These are phyloP conservation scores for Condylura cristata DNA, from an alignment of 2,113 vertebrate genomes.

Conservation along the genomic window DNA sequence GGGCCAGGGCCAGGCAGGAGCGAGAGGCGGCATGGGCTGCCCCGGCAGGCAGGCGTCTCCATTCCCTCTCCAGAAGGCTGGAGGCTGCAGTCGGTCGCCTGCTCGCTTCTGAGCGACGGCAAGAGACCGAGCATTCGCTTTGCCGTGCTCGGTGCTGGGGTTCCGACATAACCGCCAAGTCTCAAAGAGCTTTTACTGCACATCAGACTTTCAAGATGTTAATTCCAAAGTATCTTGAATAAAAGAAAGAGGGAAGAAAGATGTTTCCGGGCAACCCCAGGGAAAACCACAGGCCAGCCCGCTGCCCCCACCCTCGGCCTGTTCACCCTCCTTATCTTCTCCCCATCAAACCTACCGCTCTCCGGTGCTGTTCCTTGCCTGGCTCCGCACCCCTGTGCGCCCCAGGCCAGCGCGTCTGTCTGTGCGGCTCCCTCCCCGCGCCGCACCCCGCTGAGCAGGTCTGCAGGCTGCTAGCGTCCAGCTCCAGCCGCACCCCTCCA, in stretches of 20 bases:
- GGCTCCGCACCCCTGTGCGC: no score
- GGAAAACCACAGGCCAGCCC: background rate
- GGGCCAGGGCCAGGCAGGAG: no score
- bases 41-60: background rate
- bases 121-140: conserved; percentile 28
- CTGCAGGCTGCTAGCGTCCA: background rate
- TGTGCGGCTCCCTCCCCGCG: background rate
- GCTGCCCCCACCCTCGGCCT: fast-evolving
- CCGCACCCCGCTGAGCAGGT: background rate
- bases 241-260: conserved; percentile 56
- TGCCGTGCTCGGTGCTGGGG: conserved; percentile 24
- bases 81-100: background rate
- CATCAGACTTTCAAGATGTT: conserved; percentile 73
- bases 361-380: background rate
- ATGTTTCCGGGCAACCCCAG: background rate
- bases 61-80: no score
- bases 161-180: conserved; percentile 69
- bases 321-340: background rate
- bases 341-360: background rate
- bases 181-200: conserved; percentile 80
- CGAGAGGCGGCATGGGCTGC: background rate
- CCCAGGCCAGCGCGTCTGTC: no score
- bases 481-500: background rate
- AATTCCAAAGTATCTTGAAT: conserved; percentile 83
- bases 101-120: background rate